Evolutionary conservation across 64 coral and sea anemone genomes (phyloP).

Genomic region (Dendronephthya gigantea): DNA sequence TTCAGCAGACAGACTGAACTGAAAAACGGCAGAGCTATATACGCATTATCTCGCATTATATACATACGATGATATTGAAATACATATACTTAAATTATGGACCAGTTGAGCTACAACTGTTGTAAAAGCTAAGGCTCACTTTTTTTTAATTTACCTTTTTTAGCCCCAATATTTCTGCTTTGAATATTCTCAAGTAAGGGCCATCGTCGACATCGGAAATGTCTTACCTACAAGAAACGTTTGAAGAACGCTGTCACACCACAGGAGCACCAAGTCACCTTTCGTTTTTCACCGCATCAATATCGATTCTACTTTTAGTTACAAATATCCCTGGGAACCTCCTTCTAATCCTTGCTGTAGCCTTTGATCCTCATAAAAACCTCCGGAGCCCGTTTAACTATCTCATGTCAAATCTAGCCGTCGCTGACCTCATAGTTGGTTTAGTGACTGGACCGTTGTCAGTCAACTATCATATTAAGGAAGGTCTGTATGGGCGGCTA

Average conservation of each 20-base stretch:
- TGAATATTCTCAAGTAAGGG: no score
- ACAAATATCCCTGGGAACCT: constrained; percentile 53
- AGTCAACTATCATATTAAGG: constrained; percentile 31
- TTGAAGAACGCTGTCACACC: not conserved
- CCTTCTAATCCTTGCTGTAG: constrained; percentile 39
- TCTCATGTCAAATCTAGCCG: constrained; percentile 51
- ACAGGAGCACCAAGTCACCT: constrained; percentile 37
- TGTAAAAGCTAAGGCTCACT: no score
- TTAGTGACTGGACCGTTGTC: constrained; percentile 47
- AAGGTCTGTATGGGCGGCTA: not conserved
- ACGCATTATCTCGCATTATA: no score
- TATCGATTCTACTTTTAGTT: constrained; percentile 21
- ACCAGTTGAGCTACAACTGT: no score
- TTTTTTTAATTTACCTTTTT: no score
- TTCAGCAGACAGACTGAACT: no score
- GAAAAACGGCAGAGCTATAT: no score
- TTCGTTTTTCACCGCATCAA: constrained; percentile 52
- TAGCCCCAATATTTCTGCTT: no score
- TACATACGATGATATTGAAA: no score
- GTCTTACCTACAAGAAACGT: not conserved
- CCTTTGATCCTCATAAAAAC: constrained; percentile 47
- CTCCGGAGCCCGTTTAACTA: constrained; percentile 50
- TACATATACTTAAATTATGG: no score
- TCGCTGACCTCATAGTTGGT: constrained; percentile 52
- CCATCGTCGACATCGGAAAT: not conserved